A percentile compares a stretch with the other conserved stretches of the same genome.
These are phyloP conservation scores for Otocyon megalotis DNA, from an alignment of 2,113 vertebrate genomes.

Conservation along the genomic window DNA sequence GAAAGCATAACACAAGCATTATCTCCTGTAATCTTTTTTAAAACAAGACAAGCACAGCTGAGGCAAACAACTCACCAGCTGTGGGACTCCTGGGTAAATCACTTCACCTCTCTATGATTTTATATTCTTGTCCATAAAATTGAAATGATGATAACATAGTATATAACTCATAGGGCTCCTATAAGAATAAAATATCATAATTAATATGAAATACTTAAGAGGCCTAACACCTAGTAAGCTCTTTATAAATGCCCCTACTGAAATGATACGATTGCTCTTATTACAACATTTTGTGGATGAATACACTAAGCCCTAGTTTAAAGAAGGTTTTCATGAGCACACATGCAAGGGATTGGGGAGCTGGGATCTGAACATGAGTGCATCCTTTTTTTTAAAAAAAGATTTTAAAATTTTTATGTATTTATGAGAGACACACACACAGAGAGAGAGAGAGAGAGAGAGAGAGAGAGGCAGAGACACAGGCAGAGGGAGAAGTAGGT, in stretches of 20 bases:
- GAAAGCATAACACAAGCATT: neutral
- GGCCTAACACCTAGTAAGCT: neutral
- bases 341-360: neutral
- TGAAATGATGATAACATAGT: neutral
- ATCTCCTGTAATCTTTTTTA: neutral
- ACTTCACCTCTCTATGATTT: conserved; percentile 7
- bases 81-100: neutral
- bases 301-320: neutral
- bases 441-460: too few species aligned
- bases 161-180: neutral
- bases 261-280: neutral
- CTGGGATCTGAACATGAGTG: neutral
- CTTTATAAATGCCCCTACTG: neutral
- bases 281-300: neutral
- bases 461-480: too few species aligned
- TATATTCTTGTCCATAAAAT: conserved; percentile 6
- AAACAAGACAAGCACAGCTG: neutral
- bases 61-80: neutral
- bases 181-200: neutral
- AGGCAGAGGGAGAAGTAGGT: too few species aligned
- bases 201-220: neutral
- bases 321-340: neutral
- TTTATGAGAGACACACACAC: too few species aligned
- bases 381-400: neutral
- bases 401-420: too few species aligned